Evolutionary conservation across 1,140 invertebrate genomes (phyloP).

Genomic region (Drosophila orosa): DNA sequence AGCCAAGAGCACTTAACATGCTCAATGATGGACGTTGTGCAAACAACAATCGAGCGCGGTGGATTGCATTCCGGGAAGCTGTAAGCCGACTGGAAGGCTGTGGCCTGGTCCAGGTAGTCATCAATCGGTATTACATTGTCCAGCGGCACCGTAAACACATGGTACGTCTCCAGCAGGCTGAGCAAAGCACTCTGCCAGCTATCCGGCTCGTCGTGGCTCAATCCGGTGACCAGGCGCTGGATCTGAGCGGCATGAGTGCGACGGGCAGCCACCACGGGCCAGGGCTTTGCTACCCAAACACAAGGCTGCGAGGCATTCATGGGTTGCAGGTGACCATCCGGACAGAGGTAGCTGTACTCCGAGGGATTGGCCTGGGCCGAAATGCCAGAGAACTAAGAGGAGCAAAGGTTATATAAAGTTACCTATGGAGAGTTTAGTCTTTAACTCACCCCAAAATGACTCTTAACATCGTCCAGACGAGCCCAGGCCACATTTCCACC

Average conservation of each 20-base stretch:
- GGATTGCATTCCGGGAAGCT: conserved; percentile 88
- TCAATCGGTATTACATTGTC: conserved; percentile 85
- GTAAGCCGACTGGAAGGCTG: conserved; percentile 87
- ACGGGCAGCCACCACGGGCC: conserved; percentile 88
- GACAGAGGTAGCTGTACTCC: conserved; percentile 90
- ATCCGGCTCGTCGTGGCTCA: conserved; percentile 75
- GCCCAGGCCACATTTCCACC: conserved; percentile 93
- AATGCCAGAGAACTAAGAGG: conserved; percentile 68
- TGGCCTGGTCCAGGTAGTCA: conserved; percentile 86
- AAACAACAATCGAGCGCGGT: conserved; percentile 87
- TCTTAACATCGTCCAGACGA: conserved; percentile 87
- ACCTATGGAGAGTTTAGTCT: background rate
- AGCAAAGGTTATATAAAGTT: background rate
- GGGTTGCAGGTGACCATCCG: conserved; percentile 89
- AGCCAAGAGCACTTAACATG: conserved; percentile 91
- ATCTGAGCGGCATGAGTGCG: conserved; percentile 86
- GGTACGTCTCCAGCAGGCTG: conserved; percentile 85
- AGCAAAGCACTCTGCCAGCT: conserved; percentile 86
- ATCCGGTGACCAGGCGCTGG: conserved; percentile 84
- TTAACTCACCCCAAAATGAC: conserved; percentile 87
- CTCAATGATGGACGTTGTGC: conserved; percentile 88
- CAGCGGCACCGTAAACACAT: conserved; percentile 84
- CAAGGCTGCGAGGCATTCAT: conserved; percentile 87
- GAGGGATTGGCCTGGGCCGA: conserved; percentile 82
- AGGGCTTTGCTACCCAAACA: conserved; percentile 91